A percentile compares a stretch with the other conserved stretches of the same genome.
Evolutionary conservation across 2,797 vertebrate species (phyloP).

Genomic region (Notolepis coatsorum): DNA sequence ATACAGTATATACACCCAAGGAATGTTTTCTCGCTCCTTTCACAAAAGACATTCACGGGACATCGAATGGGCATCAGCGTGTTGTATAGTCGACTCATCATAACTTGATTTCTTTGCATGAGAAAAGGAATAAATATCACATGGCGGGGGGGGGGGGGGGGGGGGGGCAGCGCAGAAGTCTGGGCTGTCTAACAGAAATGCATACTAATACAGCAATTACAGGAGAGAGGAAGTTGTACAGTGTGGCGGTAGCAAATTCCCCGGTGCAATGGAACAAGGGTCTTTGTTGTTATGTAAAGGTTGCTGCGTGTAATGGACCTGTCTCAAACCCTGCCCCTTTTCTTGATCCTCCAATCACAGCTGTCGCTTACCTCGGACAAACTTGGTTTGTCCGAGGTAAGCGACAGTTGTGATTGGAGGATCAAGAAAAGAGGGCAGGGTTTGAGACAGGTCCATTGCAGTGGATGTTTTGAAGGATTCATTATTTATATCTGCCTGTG

Average conservation of each 20-base stretch:
- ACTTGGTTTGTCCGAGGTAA: too few species aligned
- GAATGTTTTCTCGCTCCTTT: slow-evolving; percentile 9
- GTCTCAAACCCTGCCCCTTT: too few species aligned
- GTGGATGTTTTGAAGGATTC: slow-evolving; percentile 76
- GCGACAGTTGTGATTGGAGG: too few species aligned
- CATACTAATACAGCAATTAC: slow-evolving; percentile 82
- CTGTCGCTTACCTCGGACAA: too few species aligned
- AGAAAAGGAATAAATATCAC: slow-evolving; percentile 51
- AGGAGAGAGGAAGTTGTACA: slow-evolving; percentile 69
- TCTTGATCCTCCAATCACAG: too few species aligned
- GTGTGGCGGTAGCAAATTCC: slow-evolving; percentile 76
- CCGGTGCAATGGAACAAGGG: slow-evolving; percentile 73
- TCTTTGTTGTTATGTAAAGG: slow-evolving; percentile 83
- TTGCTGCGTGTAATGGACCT: slow-evolving; percentile 77
- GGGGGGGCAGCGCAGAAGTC: slow-evolving; percentile 58
- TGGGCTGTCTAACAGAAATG: slow-evolving; percentile 71
- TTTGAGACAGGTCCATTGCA: too few species aligned
- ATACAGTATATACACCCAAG: slow-evolving; percentile 11
- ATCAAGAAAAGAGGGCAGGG: too few species aligned
- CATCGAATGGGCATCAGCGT: slow-evolving; percentile 43
- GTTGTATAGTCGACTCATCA: not conserved
- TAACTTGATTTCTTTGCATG: slow-evolving; percentile 62
- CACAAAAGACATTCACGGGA: slow-evolving; percentile 47
- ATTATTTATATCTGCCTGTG: slow-evolving; percentile 78
- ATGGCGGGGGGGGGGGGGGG: too few species aligned